Conservation (phyloP, 2,888 invertebrate genomes). For the Digitonthophagus gazella region DNA sequence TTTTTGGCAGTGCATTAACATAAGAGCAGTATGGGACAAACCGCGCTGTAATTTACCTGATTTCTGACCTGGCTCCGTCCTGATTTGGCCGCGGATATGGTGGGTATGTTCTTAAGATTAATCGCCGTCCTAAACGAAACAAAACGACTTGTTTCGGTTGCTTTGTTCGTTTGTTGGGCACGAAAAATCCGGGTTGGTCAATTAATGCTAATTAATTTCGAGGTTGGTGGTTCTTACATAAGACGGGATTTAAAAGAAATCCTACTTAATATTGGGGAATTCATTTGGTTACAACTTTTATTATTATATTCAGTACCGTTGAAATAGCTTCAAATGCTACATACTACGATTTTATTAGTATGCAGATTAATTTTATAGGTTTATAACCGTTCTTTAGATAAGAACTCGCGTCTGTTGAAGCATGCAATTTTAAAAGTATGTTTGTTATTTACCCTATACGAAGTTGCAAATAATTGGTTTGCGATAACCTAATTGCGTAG, state of each 20-base stretch:
- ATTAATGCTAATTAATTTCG: not conserved
- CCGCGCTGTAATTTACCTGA: conserved; percentile 7
- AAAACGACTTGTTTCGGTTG: conserved; percentile 4
- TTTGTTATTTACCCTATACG: not conserved
- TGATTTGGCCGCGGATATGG: conserved; percentile 12
- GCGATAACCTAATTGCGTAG: not conserved
- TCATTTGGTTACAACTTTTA: too few relatives aligned
- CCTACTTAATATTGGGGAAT: too few relatives aligned
- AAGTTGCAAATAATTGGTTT: not conserved
- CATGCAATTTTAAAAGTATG: not conserved
- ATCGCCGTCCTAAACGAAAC: conserved; percentile 10
- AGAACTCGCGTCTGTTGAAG: too few relatives aligned
- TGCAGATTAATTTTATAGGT: not conserved
- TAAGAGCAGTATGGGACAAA: conserved; percentile 14
- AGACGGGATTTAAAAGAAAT: not conserved
- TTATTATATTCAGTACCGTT: too few relatives aligned
- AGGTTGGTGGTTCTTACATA: not conserved
- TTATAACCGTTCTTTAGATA: not conserved
- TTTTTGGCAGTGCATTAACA: conserved; percentile 1
- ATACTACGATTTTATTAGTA: not conserved
- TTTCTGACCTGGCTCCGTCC: conserved; percentile 5
- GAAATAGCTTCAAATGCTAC: too few relatives aligned
- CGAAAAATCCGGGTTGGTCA: not conserved
- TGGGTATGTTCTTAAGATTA: conserved; percentile 11
- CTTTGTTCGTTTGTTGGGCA: too few relatives aligned